phyloP scores from a whole-genome alignment of 30 jellyfish, hydroid and myxozoan genomes.

The Aurelia aurita complex sp. Pacific region DNA sequence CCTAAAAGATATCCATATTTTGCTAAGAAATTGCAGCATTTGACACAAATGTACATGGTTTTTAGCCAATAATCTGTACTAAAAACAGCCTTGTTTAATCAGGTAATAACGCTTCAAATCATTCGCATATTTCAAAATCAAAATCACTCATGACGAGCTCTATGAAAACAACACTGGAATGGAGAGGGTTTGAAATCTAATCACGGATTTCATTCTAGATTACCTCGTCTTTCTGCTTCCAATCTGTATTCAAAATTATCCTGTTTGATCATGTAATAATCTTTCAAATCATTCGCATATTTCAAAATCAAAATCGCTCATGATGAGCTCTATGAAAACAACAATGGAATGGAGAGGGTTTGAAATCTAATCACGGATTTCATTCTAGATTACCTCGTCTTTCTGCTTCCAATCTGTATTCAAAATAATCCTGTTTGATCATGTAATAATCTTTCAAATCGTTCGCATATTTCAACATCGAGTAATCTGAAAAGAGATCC shows the following conservation, averaged over 20 bases:
- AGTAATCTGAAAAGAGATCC: conserved; percentile 64
- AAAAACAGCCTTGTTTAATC: conserved; percentile 31
- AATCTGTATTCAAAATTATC: conserved; percentile 60
- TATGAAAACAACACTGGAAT: too few relatives aligned
- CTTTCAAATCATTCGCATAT: conserved; percentile 75
- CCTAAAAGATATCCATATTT: too few relatives aligned
- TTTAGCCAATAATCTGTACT: conserved; percentile 80
- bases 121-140: conserved; percentile 38
- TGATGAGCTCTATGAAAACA: too few relatives aligned
- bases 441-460: conserved; percentile 65
- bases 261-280: conserved; percentile 44
- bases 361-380: too few relatives aligned
- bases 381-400: conserved; percentile 53
- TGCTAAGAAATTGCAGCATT: too few relatives aligned
- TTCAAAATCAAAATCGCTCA: neutral
- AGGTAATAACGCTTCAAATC: conserved; percentile 58
- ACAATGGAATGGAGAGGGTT: conserved; percentile 22
- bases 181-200: too few relatives aligned
- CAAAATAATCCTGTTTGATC: conserved; percentile 44
- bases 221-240: conserved; percentile 89
- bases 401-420: conserved; percentile 87
- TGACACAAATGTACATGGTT: conserved; percentile 35
- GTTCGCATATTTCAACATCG: conserved; percentile 81
- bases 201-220: too few relatives aligned
- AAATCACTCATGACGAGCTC: neutral